Evolutionary conservation across 2,888 invertebrate genomes (phyloP), one percentile per base, ranked within the genome.

Genomic region (Plusia festucae): DNA sequence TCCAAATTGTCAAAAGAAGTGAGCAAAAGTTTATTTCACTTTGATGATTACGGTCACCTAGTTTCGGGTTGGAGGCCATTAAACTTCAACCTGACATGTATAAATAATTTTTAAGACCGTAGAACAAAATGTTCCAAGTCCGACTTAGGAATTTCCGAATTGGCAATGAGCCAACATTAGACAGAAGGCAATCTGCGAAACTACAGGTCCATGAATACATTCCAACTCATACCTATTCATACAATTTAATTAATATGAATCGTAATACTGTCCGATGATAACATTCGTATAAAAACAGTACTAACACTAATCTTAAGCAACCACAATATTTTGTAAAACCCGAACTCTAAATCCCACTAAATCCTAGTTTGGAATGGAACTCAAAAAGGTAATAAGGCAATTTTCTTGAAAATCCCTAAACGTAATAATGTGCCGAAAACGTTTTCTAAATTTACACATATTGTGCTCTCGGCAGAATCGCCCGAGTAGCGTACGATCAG

Each of bases 371-470:
- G 78, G 88, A 91, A 91, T 92, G 86, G 90, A 91, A 92, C 88
- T 93, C 90, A 90, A 91, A 93, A 90, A 92, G 91, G 93, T 93
- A 93, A 93, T 93, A 93, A 93, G 93, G 94, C 94, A 93, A 94
- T 94, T 94, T 93, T 91, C 93, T 93, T 91, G 89, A 93, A 93
- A 94, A 94, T 94, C 93, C 94, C 92, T 91, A 90, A 91, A 93
- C 90, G 93, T 93, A 93, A 93, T 94, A 94, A 94, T 93, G 93
- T 91, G 91, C 92, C 93, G 92, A 93, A 92, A 94, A 91, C 93
- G 93, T 90, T 93, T 91, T 91, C 90, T 91, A 93, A 93, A 94
- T 93, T 94, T 94, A 93, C 94, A 94, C 94, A 93, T 92, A 94
- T 93, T 93, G 94, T 93, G 90, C 88, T 91, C 88, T 88, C 85